These are phyloP conservation scores for Micrasema minimum DNA, from an alignment of 1,140 invertebrate genomes.

Conservation along the genomic window DNA sequence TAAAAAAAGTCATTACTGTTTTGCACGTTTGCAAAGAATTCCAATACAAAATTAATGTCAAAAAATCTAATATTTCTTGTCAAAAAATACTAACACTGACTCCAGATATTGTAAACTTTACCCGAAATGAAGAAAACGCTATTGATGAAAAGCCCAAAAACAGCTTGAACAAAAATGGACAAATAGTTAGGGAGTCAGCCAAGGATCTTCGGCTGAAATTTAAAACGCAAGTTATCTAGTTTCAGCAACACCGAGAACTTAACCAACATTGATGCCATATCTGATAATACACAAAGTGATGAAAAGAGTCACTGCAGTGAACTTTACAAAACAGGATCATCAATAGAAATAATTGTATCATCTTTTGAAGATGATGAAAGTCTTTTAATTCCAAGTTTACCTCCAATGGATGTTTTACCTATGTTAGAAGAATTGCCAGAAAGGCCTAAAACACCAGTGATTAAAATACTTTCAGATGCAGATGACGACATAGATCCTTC, in stretches of 20 bases:
- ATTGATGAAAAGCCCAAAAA: not conserved
- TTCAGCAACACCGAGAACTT: constrained; percentile 22
- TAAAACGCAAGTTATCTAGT: constrained; percentile 44
- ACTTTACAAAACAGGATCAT: constrained; percentile 12
- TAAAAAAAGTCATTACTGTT: constrained; percentile 57
- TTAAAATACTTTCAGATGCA: constrained; percentile 59
- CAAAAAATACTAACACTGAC: constrained; percentile 55
- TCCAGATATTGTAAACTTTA: constrained; percentile 65
- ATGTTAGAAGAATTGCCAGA: constrained; percentile 31
- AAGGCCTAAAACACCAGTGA: constrained; percentile 59
- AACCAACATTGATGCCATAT: not conserved
- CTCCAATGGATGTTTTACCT: not conserved
- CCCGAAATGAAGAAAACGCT: constrained; percentile 55
- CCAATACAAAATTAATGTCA: constrained; percentile 35
- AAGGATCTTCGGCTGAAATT: constrained; percentile 32
- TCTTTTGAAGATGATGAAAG: constrained; percentile 50
- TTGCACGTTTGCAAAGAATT: constrained; percentile 59
- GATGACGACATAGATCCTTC: constrained; percentile 52
- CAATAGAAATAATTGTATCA: constrained; percentile 51
- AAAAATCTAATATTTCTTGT: constrained; percentile 14
- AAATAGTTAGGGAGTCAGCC: constrained; percentile 10
- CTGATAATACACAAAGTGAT: not conserved
- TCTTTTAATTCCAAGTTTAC: not conserved
- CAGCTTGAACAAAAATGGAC: not conserved
- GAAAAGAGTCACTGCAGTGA: not conserved